Evolutionary conservation across 2,113 vertebrate genomes (phyloP).

Genomic region (Xenopus borealis): DNA sequence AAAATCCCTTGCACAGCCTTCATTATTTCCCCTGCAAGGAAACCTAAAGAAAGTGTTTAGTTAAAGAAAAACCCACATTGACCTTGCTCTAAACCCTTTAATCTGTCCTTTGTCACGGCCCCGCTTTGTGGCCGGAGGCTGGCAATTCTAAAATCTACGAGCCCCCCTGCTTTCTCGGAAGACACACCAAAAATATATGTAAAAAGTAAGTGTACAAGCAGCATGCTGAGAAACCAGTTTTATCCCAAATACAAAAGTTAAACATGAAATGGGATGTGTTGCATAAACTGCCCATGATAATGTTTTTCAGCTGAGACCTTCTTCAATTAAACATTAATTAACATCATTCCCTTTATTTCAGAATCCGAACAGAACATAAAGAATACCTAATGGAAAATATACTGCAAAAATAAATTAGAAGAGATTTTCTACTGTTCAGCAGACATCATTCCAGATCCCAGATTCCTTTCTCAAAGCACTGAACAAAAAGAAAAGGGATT

Average conservation of each 20-base stretch:
- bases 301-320: background rate
- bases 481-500: background rate
- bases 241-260: constrained; percentile 6
- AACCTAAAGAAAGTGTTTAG: constrained; percentile 87
- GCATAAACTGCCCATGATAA: background rate
- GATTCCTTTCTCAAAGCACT: background rate
- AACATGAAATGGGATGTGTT: background rate
- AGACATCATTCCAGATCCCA: background rate
- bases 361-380: background rate
- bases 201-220: constrained; percentile 25
- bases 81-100: constrained; percentile 81
- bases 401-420: background rate
- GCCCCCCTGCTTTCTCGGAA: background rate
- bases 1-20: constrained; percentile 84
- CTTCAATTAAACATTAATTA: background rate
- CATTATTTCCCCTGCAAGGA: constrained; percentile 84
- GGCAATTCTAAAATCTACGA: constrained; percentile 63
- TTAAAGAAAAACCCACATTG: constrained; percentile 85
- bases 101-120: constrained; percentile 80
- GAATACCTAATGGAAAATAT: too few relatives aligned
- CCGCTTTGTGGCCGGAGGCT: constrained; percentile 81
- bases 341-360: background rate
- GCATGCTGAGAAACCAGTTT: constrained; percentile 12
- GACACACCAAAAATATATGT: constrained; percentile 2
- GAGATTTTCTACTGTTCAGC: background rate